These are phyloP conservation scores for Rhinoraja longicauda DNA, from an alignment of 2,797 vertebrate genomes.

Conservation along the genomic window DNA sequence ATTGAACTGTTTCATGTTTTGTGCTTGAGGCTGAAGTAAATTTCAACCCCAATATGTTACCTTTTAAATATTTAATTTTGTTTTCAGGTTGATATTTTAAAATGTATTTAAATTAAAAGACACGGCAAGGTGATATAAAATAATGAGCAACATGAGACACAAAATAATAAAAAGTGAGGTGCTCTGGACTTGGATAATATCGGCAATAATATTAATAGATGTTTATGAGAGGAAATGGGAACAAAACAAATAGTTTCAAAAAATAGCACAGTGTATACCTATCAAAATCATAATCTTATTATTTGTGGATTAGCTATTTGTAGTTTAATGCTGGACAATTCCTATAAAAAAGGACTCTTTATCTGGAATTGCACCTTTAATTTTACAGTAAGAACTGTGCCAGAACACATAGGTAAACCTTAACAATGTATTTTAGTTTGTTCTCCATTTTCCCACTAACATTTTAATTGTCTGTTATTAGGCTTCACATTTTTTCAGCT, in stretches of 20 bases:
- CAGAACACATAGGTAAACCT: not conserved
- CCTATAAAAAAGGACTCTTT: not conserved
- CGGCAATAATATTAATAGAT: not conserved
- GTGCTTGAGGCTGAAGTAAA: not conserved
- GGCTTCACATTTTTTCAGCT: not conserved
- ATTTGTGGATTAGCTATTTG: not conserved
- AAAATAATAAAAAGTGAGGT: not conserved
- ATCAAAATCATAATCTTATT: not conserved
- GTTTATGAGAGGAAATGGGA: not conserved
- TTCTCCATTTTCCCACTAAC: not conserved
- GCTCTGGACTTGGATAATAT: not conserved
- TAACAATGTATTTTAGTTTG: not conserved
- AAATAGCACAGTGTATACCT: not conserved
- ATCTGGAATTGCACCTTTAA: not conserved
- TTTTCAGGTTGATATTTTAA: not conserved
- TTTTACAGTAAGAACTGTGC: not conserved
- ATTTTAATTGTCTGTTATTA: slow-evolving; percentile 12
- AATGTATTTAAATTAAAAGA: not conserved
- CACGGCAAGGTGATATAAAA: not conserved
- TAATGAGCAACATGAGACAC: not conserved
- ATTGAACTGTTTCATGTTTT: not conserved
- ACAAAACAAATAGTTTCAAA: not conserved
- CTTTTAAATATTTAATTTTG: slow-evolving; percentile 3
- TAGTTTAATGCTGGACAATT: not conserved
- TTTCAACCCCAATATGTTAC: not conserved